Conservation (phyloP, 2,113 vertebrate genomes). For the Oriolus oriolus region DNA sequence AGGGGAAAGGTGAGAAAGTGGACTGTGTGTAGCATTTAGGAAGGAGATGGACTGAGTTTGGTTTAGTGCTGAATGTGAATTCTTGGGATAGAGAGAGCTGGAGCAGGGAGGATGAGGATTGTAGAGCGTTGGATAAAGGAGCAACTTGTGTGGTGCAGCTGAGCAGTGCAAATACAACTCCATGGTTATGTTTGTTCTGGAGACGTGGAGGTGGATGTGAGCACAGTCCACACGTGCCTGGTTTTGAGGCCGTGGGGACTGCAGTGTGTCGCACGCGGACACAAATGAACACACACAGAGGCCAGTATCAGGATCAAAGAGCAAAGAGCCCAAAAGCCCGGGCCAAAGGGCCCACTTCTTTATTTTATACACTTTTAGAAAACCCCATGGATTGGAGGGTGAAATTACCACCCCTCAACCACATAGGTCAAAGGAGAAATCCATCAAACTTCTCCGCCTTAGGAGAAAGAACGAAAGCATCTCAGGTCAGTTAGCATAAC, state of each 20-base stretch:
- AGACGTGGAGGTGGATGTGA: accelerated
- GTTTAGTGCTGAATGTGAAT: neutral
- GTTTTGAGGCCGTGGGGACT: neutral
- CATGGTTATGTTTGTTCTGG: neutral
- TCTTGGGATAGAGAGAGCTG: neutral
- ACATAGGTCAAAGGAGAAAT: too few species aligned
- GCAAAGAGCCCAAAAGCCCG: too few species aligned
- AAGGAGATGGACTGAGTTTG: neutral
- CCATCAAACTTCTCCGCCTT: too few species aligned
- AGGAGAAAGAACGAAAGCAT: too few species aligned
- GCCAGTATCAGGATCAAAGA: too few species aligned
- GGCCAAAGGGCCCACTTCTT: too few species aligned
- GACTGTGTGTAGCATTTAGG: neutral
- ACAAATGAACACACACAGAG: too few species aligned
- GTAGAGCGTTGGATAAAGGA: accelerated
- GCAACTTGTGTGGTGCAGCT: neutral
- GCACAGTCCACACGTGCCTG: accelerated
- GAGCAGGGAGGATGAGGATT: neutral
- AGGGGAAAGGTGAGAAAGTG: neutral
- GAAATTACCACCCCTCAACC: too few species aligned
- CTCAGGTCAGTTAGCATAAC: too few species aligned
- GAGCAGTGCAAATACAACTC: neutral
- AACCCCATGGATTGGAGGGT: too few species aligned
- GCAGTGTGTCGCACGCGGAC: too few species aligned
- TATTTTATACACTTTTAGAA: too few species aligned